A percentile compares a stretch with the other conserved stretches of the same genome.
phyloP scores from a whole-genome alignment of 1,140 invertebrate species.

The Eumaeus atala region DNA sequence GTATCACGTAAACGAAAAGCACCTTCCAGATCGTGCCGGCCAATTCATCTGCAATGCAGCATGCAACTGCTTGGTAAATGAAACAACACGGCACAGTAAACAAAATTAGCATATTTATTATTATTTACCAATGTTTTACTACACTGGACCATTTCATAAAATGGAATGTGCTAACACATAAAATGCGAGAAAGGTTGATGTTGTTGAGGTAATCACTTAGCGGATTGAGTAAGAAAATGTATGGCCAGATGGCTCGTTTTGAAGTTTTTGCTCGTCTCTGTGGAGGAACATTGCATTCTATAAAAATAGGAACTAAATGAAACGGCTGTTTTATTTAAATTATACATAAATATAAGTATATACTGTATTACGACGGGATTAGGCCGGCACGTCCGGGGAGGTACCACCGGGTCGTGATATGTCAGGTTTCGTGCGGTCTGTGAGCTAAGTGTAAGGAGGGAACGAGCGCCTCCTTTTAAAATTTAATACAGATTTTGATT shows the following conservation, averaged over 20 bases:
- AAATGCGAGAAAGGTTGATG: background rate
- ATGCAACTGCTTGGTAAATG: too few relatives aligned
- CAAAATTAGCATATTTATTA: background rate
- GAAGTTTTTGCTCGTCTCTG: background rate
- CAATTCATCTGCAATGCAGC: too few relatives aligned
- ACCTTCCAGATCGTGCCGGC: too few relatives aligned
- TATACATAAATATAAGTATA: background rate
- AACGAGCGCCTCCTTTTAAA: too few relatives aligned
- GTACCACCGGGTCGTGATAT: too few relatives aligned
- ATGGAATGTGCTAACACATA: constrained; percentile 3
- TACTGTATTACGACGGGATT: too few relatives aligned
- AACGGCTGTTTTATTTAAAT: constrained; percentile 1
- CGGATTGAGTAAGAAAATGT: constrained; percentile 7
- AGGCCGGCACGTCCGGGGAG: too few relatives aligned
- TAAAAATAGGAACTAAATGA: background rate
- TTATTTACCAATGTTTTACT: background rate
- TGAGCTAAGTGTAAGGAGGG: too few relatives aligned
- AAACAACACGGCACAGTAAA: background rate
- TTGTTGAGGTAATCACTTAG: background rate
- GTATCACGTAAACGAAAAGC: too few relatives aligned
- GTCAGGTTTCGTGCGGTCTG: too few relatives aligned
- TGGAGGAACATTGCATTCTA: background rate
- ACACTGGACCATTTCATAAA: background rate
- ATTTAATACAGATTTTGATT: too few relatives aligned
- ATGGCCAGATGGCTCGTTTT: background rate